These are phyloP conservation scores for Pachliopta kotzebuea DNA, from an alignment of 2,888 invertebrate genomes.

Conservation along the genomic window DNA sequence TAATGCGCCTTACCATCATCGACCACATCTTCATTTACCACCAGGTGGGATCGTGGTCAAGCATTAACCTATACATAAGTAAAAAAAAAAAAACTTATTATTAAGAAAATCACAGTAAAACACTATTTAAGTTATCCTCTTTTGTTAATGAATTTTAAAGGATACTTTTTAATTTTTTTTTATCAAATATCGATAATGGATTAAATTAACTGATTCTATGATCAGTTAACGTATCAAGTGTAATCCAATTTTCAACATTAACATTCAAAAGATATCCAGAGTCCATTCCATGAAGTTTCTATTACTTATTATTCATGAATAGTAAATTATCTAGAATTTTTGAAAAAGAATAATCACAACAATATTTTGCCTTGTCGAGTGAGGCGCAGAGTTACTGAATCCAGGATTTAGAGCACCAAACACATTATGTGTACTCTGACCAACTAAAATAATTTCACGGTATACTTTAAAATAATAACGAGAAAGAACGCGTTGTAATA, in stretches of 20 bases:
- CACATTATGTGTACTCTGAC: constrained; percentile 1
- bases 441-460: constrained; percentile 14
- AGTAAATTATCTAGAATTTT: too few species aligned
- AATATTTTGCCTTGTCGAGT: too few species aligned
- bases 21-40: too few species aligned
- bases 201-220: neutral
- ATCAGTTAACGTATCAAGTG: neutral
- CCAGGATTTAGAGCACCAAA: neutral
- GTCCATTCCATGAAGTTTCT: too few species aligned
- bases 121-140: neutral
- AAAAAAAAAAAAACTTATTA: too few species aligned
- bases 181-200: neutral
- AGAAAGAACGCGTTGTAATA: constrained; percentile 18
- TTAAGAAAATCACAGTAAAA: neutral
- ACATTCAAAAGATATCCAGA: too few species aligned
- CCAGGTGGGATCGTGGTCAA: too few species aligned
- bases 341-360: too few species aligned
- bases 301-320: too few species aligned
- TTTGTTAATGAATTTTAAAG: neutral
- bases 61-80: too few species aligned
- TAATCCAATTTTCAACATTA: neutral
- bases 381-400: neutral
- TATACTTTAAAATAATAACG: constrained; percentile 13
- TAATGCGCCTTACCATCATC: too few species aligned
- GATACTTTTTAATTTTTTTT: neutral